phyloP scores from a whole-genome alignment of 2,888 invertebrate species.

The Crematogaster levior region DNA sequence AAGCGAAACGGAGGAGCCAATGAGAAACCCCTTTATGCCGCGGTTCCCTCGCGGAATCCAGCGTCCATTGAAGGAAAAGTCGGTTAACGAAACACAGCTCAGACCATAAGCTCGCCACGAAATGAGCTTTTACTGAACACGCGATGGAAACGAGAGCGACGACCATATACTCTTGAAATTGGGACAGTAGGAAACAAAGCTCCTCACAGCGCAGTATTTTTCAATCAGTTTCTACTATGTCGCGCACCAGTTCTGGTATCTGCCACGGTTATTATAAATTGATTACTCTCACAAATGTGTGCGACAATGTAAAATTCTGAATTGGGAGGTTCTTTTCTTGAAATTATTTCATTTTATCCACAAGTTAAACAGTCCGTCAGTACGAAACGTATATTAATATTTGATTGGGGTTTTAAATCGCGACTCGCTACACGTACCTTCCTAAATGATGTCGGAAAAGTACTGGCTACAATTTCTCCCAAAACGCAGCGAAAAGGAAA shows the following conservation, averaged over 20 bases:
- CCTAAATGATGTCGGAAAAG: not conserved
- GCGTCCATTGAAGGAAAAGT: slow-evolving; percentile 74
- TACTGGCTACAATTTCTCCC: not conserved
- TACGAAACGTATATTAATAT: not conserved
- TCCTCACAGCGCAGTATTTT: slow-evolving; percentile 46
- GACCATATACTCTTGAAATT: slow-evolving; percentile 55
- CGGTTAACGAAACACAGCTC: slow-evolving; percentile 71
- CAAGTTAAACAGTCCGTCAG: not conserved
- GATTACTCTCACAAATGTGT: no score
- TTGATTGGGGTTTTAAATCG: not conserved
- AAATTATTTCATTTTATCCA: not conserved
- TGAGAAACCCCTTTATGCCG: slow-evolving; percentile 53
- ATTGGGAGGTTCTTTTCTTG: not conserved
- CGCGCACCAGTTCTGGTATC: not conserved
- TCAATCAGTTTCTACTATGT: slow-evolving; percentile 31
- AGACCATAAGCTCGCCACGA: slow-evolving; percentile 8
- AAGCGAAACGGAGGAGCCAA: slow-evolving; percentile 33
- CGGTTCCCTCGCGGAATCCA: slow-evolving; percentile 61
- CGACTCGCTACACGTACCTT: not conserved
- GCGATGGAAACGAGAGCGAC: slow-evolving; percentile 56
- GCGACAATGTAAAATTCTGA: no score
- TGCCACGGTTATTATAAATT: not conserved
- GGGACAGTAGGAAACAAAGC: slow-evolving; percentile 62
- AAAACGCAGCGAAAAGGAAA: not conserved
- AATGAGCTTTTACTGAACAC: slow-evolving; percentile 40